A percentile compares a stretch with the other conserved stretches of the same genome.
These are phyloP conservation scores for Stramonita haemastoma DNA, from an alignment of 2,888 invertebrate species.

Conservation along the genomic window DNA sequence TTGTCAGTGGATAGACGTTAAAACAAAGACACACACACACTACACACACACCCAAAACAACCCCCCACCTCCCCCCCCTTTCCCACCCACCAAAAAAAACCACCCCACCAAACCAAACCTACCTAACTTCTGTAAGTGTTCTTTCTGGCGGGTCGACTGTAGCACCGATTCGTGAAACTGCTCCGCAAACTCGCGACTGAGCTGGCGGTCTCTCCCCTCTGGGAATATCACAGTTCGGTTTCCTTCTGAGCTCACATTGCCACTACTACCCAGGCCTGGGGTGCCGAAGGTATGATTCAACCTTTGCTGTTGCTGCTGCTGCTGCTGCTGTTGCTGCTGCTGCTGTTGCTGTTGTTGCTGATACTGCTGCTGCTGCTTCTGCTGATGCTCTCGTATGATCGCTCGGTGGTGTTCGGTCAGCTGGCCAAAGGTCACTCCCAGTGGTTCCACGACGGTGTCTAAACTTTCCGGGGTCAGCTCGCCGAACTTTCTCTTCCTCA, in stretches of 20 bases:
- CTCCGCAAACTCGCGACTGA: slow-evolving; percentile 75
- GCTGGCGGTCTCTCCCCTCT: slow-evolving; percentile 45
- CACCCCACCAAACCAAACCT: not conserved
- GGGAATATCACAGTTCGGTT: slow-evolving; percentile 49
- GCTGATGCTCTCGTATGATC: not conserved
- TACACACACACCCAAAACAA: too few species aligned
- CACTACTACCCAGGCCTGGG: not conserved
- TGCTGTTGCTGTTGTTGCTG: too few species aligned
- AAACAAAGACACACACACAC: too few species aligned
- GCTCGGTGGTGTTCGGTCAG: slow-evolving; percentile 52
- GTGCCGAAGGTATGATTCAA: not conserved
- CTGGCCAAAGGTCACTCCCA: slow-evolving; percentile 48
- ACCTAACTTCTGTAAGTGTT: slow-evolving; percentile 46
- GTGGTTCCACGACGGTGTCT: slow-evolving; percentile 37
- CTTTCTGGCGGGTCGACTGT: slow-evolving; percentile 73
- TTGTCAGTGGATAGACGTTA: too few species aligned
- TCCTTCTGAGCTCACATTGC: not conserved
- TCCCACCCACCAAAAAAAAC: not conserved
- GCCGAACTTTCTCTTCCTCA: slow-evolving; percentile 43
- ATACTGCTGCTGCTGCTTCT: slow-evolving; percentile 5
- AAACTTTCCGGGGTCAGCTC: slow-evolving; percentile 15
- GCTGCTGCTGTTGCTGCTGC: slow-evolving; percentile 3
- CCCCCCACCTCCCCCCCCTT: not conserved
- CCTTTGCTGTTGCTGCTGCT: not conserved
- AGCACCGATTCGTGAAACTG: slow-evolving; percentile 78